Evolutionary conservation across 53 echinoderm and acorn worm species (phyloP), one percentile per base, ranked within the genome.

Genomic region (Holothuria scabra): DNA sequence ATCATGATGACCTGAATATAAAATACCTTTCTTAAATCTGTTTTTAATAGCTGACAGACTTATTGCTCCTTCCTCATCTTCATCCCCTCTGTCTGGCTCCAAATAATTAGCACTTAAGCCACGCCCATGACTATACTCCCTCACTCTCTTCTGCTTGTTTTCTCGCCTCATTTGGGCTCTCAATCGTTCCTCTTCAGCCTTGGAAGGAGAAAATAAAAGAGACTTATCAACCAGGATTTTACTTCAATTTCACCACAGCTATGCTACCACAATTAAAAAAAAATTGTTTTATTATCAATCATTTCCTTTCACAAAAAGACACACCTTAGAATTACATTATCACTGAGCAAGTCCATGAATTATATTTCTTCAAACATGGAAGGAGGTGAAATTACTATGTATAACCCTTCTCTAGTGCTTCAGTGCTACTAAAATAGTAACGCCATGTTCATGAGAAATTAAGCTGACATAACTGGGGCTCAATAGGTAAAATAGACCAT

Each of bases 11-110:
- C 52, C 18, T 52, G 16, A 52, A 52, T 14, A 18, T 52, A 18
- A 52, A 59, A 67, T 55, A 79, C 84, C 86, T 66, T 81, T 94
- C 84, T 97, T 97, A 59, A 92, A 92, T 57, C 89, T 89, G 68
- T 90, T 97, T 83, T 97, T 97, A 89, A 97, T 97, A 24, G 99
- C 99, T 3, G 99, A 86, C 19, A 97, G 67, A 69, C 99, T 97
- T 58, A 97, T 92, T 14, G 85, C 86, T 8, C 88, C 70, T 30
- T 92, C 89, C 7, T 95, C 95, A 10, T 91, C 94, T 21, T 94
- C 97, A 58, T 96, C 96, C 11, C 88, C 93, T 65, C 91, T 68
- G 83, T 95, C 93, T 5, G 93, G 93, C 48, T 99, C 99, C 72
- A 99, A 89, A 78, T 99, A 99, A 13, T 92, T 92, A 0, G 91